Conservation (phyloP, 2,797 vertebrate genomes). For the Xenops minutus region DNA sequence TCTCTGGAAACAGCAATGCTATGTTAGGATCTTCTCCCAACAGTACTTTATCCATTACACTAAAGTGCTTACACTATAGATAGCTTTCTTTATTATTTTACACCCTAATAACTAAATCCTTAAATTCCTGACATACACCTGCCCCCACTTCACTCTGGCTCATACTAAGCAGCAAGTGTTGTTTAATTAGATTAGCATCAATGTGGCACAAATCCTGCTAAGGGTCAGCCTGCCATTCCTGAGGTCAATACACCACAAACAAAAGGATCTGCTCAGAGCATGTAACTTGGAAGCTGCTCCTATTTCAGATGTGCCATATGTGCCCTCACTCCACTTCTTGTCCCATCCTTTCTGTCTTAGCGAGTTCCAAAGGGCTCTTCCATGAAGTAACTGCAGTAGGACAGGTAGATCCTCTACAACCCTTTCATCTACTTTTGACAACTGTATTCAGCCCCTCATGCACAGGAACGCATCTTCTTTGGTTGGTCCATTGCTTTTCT, state of each 20-base stretch:
- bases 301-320: neutral
- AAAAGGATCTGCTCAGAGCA: neutral
- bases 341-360: neutral
- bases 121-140: neutral
- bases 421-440: neutral
- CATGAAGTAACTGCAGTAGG: too few species aligned
- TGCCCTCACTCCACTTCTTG: neutral
- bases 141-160: neutral
- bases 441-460: neutral
- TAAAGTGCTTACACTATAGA: neutral
- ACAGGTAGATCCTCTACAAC: neutral
- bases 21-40: neutral
- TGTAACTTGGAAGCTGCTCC: neutral
- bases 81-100: neutral
- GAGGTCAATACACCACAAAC: neutral
- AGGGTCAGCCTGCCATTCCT: accelerated
- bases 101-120: neutral
- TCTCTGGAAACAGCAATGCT: neutral
- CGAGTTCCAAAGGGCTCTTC: neutral
- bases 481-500: accelerated
- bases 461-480: neutral
- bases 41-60: neutral
- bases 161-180: neutral
- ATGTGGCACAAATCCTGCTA: neutral
- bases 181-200: neutral